Evolutionary conservation across 1,140 invertebrate genomes (phyloP), one percentile per base, ranked within the genome.

Genomic region (Brachionus koreanus): DNA sequence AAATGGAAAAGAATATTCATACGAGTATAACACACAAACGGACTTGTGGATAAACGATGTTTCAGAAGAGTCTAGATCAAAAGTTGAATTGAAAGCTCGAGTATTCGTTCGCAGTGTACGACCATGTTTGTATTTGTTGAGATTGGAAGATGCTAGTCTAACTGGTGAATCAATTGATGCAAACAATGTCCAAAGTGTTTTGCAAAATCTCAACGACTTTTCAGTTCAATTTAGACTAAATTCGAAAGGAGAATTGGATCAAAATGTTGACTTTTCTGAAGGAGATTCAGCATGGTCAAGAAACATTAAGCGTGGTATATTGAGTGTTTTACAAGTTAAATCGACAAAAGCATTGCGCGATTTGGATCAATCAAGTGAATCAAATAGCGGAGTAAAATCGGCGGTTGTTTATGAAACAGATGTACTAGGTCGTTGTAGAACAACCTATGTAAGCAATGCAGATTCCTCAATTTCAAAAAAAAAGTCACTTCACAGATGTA

Each of bases 1-100:
- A 74, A 74, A 74, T 74, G 69, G 69, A 25, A 43, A 46, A 74
- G 69, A 74, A 37, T 79, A 79, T 49, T 79, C 33, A 7, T 79
- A 79, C 10, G 39, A 79, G 9, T 79, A 79, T 37, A 42, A 10
- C 13, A 79, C 76, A 29, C 33, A 42, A 37, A 65, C 61, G 25
- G 35, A 42, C 12, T 65, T 79, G 35, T 79, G 76, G 76, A 79
- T 79, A 79, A 79, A 79, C 42, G 76, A 79, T 79, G 76, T 65
- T 42, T 79, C 76, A 12, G 49, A 79, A 57, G 76, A 79, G 33
- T 65, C 61, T 25, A 79, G 23, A 23, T 61, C 49, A 57, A 42
- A 3, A 37, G 76, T 65, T 16, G 49, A 79, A 61, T 43, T 79
- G 33, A 57, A 79, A 39, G 61, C 76, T n/a, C 35, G 57, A 61